Percentiles rank a stretch among this genome's conserved stretches.
These are phyloP conservation scores for Vanessa tameamea DNA, from an alignment of 1,140 invertebrate genomes.

Conservation along the genomic window DNA sequence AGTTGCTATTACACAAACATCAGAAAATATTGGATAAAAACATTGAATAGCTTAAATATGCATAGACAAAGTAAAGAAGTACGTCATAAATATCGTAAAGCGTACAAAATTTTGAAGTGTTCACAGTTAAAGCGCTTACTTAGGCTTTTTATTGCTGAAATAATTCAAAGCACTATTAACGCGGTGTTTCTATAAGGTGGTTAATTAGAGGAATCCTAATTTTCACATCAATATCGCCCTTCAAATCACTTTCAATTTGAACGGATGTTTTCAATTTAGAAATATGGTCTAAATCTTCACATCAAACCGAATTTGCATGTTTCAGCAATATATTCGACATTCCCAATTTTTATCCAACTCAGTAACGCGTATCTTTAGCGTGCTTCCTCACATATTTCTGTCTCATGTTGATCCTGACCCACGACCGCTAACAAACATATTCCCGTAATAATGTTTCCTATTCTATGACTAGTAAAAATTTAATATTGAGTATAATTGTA, in stretches of 20 bases:
- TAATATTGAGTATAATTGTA: not conserved
- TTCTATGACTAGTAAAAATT: not conserved
- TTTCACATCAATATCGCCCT: not conserved
- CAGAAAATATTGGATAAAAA: not conserved
- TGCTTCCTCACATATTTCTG: too few species aligned
- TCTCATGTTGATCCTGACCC: not conserved
- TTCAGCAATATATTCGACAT: too few species aligned
- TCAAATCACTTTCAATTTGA: too few species aligned
- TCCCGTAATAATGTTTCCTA: not conserved
- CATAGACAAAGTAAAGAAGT: not conserved
- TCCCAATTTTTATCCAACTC: too few species aligned
- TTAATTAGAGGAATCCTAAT: not conserved
- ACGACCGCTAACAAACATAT: not conserved
- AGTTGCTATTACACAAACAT: not conserved
- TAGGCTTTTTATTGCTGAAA: not conserved
- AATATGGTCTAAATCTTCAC: too few species aligned
- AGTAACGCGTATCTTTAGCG: too few species aligned
- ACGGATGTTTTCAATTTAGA: too few species aligned
- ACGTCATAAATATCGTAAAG: conserved; percentile 5
- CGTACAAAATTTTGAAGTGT: conserved; percentile 2
- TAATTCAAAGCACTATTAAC: conserved; percentile 1
- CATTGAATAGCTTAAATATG: not conserved
- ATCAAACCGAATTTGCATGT: too few species aligned
- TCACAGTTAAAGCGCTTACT: not conserved
- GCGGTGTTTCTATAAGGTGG: not conserved